Evolutionary conservation across 2,797 vertebrate species (phyloP), one percentile per base, ranked within the genome.

Genomic region (Numenius phaeopus): DNA sequence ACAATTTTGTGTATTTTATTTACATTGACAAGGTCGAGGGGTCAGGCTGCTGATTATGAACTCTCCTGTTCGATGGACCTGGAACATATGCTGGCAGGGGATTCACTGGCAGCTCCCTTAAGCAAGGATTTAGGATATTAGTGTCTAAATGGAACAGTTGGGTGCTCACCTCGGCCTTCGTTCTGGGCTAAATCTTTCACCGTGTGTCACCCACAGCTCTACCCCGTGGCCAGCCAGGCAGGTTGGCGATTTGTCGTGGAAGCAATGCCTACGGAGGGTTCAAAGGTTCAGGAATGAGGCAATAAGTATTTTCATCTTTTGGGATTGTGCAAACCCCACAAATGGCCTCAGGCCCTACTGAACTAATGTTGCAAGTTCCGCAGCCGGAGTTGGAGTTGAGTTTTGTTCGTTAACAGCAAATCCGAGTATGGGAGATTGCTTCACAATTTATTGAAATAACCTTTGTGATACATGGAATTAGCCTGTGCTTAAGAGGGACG

Each of bases 211-310:
- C n/a, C 59, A 44, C 10, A 87, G 83, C 50, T 91, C 65, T 59
- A 59, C 13, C 11, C 66, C 3, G 2, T 47, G n/a, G 44, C 67
- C 66, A 47, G 52, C 59, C 70, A 79, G 86, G 67, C 72, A 73
- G 46, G 62, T 15, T 39, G 70, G 64, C 3, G 17, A 57, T 54
- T 94, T 78, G 76, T 79, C 1, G 0, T 84, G 61, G 50, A 95
- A 91, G 57, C n/a, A 46, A 69, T 66, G 72, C 62, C 62, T 66
- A 16, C n/a, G 62, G 49, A 78, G 54, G 87, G 87, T 85, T 95
- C 86, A 93, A 93, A 94, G 47, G 44, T 84, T 95, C 83, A 82
- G 73, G 32, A 95, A 92, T 59, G 78, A 95, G 50, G 46, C 80
- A 82, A 24, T 71, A 94, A 66, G 32, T 70, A 75, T 61, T 76